Evolutionary conservation across 2,113 vertebrate species (phyloP), one percentile per base, ranked within the genome.

Genomic region (Grammomys surdaster): DNA sequence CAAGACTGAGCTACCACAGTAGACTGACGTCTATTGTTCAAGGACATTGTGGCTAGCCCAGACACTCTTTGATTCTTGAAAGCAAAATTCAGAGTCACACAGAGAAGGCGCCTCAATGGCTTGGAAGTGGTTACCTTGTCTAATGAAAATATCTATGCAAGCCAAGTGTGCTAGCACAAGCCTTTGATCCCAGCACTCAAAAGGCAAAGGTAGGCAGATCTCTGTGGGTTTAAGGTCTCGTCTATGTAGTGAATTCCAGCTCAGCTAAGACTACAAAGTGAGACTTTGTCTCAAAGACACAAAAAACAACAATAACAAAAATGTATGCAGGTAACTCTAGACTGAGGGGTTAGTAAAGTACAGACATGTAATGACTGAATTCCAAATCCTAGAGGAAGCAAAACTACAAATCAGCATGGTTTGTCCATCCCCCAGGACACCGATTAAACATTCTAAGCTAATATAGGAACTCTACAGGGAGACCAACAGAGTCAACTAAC

Each of bases 41-140:
- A 93, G 92, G 93, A 69, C 58, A n/a, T 51, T 31, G 88, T 96
- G 96, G 95, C 88, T 76, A 86, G 58, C 36, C 81, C 33, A 4
- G 65, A 95, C n/a, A 56, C 48, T 67, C 94, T 97, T 91, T 96
- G 86, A 90, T 93, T 96, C 72, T 95, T 94, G 80, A 93, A 94
- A 96, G 85, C n/a, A 97, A 43, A 92, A 63, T 77, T 94, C 85
- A 40, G 91, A 96, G 46, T 91, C 93, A 76, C 46, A 88, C 40
- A 77, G 85, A 88, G 46, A 28, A 88, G 67, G 85, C 65, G 77
- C 65, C 95, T 94, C 75, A 24, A 73, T 58, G 85, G 60, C 90
- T 94, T 96, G 95, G 76, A 95, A 95, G 92, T 67, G 67, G 67
- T 96, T 97, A 95, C 93, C 26, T 88, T 93, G 96, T 95, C 93